Evolutionary conservation across 2,797 vertebrate species (phyloP).

Genomic region (Coluber constrictor): DNA sequence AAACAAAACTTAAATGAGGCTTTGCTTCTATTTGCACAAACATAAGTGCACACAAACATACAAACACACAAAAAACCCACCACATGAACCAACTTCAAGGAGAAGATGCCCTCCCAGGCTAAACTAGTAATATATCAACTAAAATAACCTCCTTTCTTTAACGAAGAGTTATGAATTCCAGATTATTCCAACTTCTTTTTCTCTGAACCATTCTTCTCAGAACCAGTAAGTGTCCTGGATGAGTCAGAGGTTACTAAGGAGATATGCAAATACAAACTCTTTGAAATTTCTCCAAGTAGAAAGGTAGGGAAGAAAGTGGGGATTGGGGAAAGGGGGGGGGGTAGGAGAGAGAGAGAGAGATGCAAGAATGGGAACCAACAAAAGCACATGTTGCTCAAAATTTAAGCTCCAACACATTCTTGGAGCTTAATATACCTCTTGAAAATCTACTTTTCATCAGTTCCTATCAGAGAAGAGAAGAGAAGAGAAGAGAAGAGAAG

Average conservation of each 20-base stretch:
- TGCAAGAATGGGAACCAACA: background rate
- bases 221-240: slow-evolving; percentile 30
- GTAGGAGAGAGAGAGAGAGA: background rate
- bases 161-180: background rate
- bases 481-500: too few relatives aligned
- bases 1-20: background rate
- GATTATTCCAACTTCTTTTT: slow-evolving; percentile 31
- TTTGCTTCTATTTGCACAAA: background rate
- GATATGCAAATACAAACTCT: slow-evolving; percentile 63
- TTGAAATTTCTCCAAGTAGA: slow-evolving; percentile 38
- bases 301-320: background rate
- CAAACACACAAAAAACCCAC: too few relatives aligned
- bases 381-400: background rate
- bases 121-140: background rate
- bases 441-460: too few relatives aligned
- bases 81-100: background rate
- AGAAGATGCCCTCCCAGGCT: background rate
- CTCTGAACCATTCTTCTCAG: background rate
- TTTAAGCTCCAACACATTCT: background rate
- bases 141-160: background rate
- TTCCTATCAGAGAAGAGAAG: background rate
- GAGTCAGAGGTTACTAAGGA: slow-evolving; percentile 66
- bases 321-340: background rate
- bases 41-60: background rate
- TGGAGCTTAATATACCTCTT: background rate